Percentiles rank a stretch among this genome's conserved stretches.
phyloP scores from a whole-genome alignment of 2,888 invertebrate species.

The Labia minor region DNA sequence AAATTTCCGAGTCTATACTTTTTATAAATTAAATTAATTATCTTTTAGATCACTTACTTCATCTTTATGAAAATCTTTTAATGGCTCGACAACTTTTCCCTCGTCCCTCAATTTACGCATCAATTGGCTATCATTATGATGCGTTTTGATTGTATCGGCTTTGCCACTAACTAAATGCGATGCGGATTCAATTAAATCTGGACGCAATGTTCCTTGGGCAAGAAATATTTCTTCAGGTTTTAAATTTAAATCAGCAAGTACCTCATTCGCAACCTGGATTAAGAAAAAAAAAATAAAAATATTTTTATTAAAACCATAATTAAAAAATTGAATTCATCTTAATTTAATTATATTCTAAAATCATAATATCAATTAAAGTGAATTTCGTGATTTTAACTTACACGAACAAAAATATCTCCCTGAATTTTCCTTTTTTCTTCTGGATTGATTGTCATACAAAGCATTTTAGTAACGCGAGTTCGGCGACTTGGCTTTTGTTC shows the following conservation, averaged over 20 bases:
- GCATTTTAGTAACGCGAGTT: slow-evolving; percentile 63
- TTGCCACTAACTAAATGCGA: slow-evolving; percentile 71
- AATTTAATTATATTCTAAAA: too few species aligned
- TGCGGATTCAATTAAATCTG: slow-evolving; percentile 97
- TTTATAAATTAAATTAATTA: too few species aligned
- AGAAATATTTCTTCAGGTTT: slow-evolving; percentile 86
- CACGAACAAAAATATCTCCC: slow-evolving; percentile 93
- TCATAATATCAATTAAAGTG: too few species aligned
- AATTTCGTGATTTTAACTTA: slow-evolving; percentile 28
- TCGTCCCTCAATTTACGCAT: slow-evolving; percentile 56
- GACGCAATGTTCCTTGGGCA: slow-evolving; percentile 91
- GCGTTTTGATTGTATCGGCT: slow-evolving; percentile 96
- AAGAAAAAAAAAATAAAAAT: not conserved
- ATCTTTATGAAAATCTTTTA: slow-evolving; percentile 98
- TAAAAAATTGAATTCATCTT: too few species aligned
- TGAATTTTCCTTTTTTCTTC: slow-evolving; percentile 98
- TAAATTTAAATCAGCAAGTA: slow-evolving; percentile 74
- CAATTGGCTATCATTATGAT: slow-evolving; percentile 96
- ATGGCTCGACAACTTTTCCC: slow-evolving; percentile 92
- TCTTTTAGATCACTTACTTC: slow-evolving; percentile 61
- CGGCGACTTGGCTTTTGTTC: slow-evolving; percentile 37
- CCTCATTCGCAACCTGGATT: slow-evolving; percentile 67
- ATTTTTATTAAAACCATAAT: too few species aligned
- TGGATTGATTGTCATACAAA: slow-evolving; percentile 78
- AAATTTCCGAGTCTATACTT: too few species aligned